Evolutionary conservation across 2,888 invertebrate genomes (phyloP), one percentile per base, ranked within the genome.

Genomic region (Megalurothrips usitatus): DNA sequence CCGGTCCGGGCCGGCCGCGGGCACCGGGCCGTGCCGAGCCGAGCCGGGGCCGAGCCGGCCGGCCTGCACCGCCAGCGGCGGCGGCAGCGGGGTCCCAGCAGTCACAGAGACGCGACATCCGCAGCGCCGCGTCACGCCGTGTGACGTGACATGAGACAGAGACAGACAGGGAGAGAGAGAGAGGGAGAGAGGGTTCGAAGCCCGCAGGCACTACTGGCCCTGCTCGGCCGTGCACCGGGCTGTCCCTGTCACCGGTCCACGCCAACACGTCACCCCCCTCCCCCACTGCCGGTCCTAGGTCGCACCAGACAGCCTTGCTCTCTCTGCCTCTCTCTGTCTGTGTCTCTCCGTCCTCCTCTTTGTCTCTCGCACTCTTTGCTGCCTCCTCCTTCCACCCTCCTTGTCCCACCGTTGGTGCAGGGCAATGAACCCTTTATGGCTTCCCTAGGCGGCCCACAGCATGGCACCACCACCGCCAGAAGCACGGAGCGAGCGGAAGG

Each of bases 401-500:
- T 26, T 75, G 12, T 26, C 68, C 26, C 58, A 19, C 58, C 17
- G 58, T 26, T 12, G 68, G 23, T 26, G 68, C 68, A 26, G 68
- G 68, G 23, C 68, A 75, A 26, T 75, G 68, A 75, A 75, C 68
- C 68, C 68, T 75, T 75, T 75, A 75, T 75, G 68, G 68, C 68
- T 75, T 75, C 68, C 68, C 68, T 75, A 75, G 68, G 26, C 68
- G 68, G 23, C 68, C 68, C 68, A 75, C 68, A 75, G 68, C 68
- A 26, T 26, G 68, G 68, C 26, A 26, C 58, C 11, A 75, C n/a
- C 26, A 26, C 58, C 11, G 26, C n/a, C n/a, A 68, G 68, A 23
- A 23, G 23, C 19, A 58, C 58, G 19, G 68, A 23, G 68, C 4
- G 23, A 23, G 23, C 1, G 9, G 68, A 26, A 23, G 68, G 26